Percentiles rank a stretch among this genome's conserved stretches.
Evolutionary conservation across 2,113 vertebrate genomes (phyloP).

Genomic region (Myotis davidii): DNA sequence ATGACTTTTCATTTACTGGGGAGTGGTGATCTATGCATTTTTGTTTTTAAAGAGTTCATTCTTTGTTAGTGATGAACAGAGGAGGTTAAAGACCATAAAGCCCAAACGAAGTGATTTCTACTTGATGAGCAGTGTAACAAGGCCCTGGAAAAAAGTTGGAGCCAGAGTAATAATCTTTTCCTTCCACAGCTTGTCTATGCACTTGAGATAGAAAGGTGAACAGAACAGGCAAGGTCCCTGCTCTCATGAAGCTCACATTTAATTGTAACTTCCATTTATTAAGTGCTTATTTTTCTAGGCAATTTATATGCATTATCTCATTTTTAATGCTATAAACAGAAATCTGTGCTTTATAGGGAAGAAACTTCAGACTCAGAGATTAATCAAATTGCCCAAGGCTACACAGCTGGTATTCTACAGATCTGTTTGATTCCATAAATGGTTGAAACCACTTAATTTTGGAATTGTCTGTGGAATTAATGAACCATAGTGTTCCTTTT

Average conservation of each 20-base stretch:
- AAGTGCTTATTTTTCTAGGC: not conserved
- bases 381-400: not conserved
- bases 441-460: slow-evolving; percentile 20
- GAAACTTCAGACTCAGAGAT: not conserved
- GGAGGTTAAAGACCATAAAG: not conserved
- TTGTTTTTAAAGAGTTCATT: not conserved
- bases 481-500: not conserved
- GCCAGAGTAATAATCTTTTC: not conserved
- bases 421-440: slow-evolving; percentile 10
- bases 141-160: not conserved
- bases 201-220: not conserved
- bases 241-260: not conserved
- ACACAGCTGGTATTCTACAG: not conserved
- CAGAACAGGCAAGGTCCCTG: not conserved
- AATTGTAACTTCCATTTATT: not conserved
- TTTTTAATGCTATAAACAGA: not conserved
- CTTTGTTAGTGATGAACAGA: slow-evolving; percentile 19
- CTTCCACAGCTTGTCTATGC: not conserved
- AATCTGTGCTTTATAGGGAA: not conserved
- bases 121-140: not conserved
- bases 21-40: not conserved
- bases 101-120: slow-evolving; percentile 4
- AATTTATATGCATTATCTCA: not conserved
- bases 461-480: slow-evolving; percentile 6
- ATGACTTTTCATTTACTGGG: not conserved